Percentiles rank a stretch among this genome's conserved stretches.
Evolutionary conservation across 2,113 vertebrate genomes (phyloP).

Genomic region (Anoplopoma fimbria): DNA sequence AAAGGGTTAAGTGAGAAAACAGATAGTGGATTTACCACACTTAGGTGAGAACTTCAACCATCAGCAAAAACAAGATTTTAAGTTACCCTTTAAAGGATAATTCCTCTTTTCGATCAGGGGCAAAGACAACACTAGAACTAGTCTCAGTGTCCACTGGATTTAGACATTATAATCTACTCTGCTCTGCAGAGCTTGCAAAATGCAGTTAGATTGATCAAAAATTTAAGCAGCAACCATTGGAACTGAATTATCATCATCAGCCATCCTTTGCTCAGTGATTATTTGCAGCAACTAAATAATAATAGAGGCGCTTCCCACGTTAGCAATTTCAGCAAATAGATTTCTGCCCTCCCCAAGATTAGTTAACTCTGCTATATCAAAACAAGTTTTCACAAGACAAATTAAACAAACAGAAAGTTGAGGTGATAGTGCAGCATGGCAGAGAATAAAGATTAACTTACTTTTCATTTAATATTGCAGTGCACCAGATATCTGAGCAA

Average conservation of each 20-base stretch:
- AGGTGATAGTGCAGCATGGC: background rate
- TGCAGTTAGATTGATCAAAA: slow-evolving; percentile 6
- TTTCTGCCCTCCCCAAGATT: slow-evolving; percentile 6
- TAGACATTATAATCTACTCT: no score
- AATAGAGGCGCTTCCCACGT: background rate
- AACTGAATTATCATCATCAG: slow-evolving; percentile 37
- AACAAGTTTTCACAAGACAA: slow-evolving; percentile 5
- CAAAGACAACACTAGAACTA: background rate
- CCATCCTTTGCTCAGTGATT: slow-evolving; percentile 8
- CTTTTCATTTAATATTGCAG: background rate
- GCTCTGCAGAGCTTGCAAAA: background rate
- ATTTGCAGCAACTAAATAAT: slow-evolving; percentile 33
- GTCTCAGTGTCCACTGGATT: background rate
- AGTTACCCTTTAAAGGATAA: background rate
- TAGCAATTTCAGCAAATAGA: slow-evolving; percentile 30
- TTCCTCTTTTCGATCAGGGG: background rate
- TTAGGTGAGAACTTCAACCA: no score
- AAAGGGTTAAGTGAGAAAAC: background rate
- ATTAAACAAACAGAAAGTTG: background rate
- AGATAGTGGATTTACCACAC: background rate
- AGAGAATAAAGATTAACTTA: background rate
- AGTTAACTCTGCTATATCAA: background rate
- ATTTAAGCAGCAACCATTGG: background rate
- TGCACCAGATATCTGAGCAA: background rate
- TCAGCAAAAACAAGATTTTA: background rate